Evolutionary conservation across 37 sponge, comb jelly and placozoan genomes (phyloP), one percentile per base, ranked within the genome.

Genomic region (Eunapius fragilis): DNA sequence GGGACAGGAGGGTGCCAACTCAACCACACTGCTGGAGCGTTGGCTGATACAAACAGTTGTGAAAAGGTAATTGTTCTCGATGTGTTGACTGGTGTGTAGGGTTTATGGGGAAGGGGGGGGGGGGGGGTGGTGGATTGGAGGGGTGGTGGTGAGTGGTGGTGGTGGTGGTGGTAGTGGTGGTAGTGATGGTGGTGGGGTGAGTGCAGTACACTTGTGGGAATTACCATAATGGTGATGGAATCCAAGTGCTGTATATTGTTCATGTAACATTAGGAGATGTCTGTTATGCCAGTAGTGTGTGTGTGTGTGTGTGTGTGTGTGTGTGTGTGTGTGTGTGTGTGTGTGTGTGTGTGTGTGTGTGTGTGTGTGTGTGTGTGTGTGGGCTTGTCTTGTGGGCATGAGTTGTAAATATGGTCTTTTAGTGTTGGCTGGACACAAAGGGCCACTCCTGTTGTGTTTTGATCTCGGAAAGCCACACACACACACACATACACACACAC

Each of bases 301-400:
- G 26, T 80, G 35, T 37, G 25, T 5, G 28, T 45, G 25, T 58
- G 17, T 13, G 58, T 58, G 58, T 58, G 58, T 11, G 58, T 58
- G 58, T 58, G 58, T 58, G 58, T 37, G 70, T 45, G 31, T 37
- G 38, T 32, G 68, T 32, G 35, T 31, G n/a, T 70, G 79, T 70
- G 25, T 31, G 82, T 81, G 70, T 69, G 69, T 80, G 68, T 80
- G 68, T 68, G 81, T 80, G 71, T 68, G 70, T 82, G 82, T 70
- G 71, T 82, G 82, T 82, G 82, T 69, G 71, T 82, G 82, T 82
- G 82, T 69, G 71, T 82, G 70, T 82, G 82, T 69, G 71, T 41
- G 41, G 3, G 41, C 41, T 6, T 80, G 80, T 24, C 47, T 78
- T 75, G 34, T 75, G 75, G 19, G 74, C 17, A 30, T 73, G 74